Base-by-base conservation (phyloP, 2,888 invertebrate species). In the Microctonus aethiopoides region DNA sequence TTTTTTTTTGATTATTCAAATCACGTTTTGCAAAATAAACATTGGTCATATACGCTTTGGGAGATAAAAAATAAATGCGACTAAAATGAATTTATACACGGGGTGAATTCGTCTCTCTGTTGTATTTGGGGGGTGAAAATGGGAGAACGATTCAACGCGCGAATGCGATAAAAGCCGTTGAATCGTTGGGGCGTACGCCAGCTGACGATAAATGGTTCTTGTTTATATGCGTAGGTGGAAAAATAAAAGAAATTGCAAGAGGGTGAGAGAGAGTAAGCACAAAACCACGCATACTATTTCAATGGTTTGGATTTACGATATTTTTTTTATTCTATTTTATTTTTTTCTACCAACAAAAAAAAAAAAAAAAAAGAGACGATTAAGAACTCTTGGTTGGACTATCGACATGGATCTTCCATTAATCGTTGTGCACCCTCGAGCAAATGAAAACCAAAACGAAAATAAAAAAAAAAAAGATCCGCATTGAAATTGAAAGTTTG, bases 141-240 rank as follows among this genome's bases (percentile, higher is more conserved):
- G n/a, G n/a, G 26, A 26, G 9, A n/a, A 46, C 46, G 62, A 66
- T 68, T 71, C 41, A 72, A 72, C 13, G 68, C 52, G 64, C 60
- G 64, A 69, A 36, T 67, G 62, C 62, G 62, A 62, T 62, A 62
- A 62, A 62, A 62, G 62, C 62, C 62, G 62, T 32, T 51, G 62
- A 62, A 62, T 62, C 51, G 62, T 62, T 29, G 62, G 62, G 62
- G 62, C 62, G 62, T 62, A 51, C 62, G 46, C 62, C 62, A 62
- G 62, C 62, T 62, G 62, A 62, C 62, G 62, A 62, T 62, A 62
- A 62, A 62, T 62, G 62, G 62, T 62, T 62, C 62, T 62, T 62
- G 62, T 62, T 62, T 63, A 51, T 69, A 67, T 65, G 54, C 68
- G 63, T 68, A 61, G 29, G 60, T 52, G 60, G 59, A 67, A 32